Percentiles rank a stretch among this genome's conserved stretches.
These are phyloP conservation scores for Lota lota DNA, from an alignment of 2,113 vertebrate species.

Conservation along the genomic window DNA sequence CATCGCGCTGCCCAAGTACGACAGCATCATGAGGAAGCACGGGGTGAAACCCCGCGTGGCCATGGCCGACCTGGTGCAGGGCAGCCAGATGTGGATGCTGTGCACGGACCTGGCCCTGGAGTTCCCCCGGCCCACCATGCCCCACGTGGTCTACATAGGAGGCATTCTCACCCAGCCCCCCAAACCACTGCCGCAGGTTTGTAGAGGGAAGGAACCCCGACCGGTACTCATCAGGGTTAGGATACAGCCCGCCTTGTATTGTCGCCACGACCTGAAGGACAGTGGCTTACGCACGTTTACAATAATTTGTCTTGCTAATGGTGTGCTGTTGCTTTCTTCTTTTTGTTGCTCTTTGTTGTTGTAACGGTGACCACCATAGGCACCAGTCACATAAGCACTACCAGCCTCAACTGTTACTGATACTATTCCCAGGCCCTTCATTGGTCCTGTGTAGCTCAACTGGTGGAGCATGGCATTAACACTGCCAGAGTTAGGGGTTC, in stretches of 20 bases:
- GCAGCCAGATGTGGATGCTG: conserved; percentile 95
- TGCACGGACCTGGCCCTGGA: conserved; percentile 96
- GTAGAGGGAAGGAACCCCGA: conserved; percentile 29
- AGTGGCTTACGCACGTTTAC: background rate
- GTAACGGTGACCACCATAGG: no score
- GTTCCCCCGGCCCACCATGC: conserved; percentile 94
- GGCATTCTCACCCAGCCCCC: conserved; percentile 94
- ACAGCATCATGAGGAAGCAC: conserved; percentile 91
- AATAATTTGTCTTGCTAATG: background rate
- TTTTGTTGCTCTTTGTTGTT: no score
- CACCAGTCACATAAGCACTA: no score
- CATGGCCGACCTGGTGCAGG: conserved; percentile 92
- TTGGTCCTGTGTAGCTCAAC: no score
- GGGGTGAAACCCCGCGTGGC: conserved; percentile 81
- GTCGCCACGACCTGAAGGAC: background rate
- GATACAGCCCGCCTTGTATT: no score
- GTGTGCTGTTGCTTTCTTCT: no score
- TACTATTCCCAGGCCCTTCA: no score
- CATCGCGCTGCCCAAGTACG: conserved; percentile 92
- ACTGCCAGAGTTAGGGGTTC: no score
- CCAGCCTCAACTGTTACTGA: no score
- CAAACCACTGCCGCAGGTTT: conserved; percentile 90
- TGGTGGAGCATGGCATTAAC: no score
- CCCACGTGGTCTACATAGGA: conserved; percentile 96
- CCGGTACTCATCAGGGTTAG: no score